Base-by-base conservation (phyloP, 2,797 vertebrate species). In the Eremophila alpestris region DNA sequence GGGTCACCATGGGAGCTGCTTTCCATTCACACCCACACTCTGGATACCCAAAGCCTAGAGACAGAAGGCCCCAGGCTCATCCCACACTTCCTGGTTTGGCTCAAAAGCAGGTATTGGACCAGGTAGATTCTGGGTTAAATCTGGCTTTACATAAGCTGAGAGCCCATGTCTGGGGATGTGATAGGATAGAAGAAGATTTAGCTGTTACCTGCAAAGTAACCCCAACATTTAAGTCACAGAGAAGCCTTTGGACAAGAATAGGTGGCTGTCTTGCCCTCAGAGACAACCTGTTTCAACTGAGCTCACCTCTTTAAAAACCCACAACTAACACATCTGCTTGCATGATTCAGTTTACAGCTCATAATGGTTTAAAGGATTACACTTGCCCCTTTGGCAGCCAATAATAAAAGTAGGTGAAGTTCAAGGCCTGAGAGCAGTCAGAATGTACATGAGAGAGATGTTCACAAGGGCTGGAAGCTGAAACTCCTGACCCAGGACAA, bases 131-230 rank as follows among this genome's bases (percentile, higher is more conserved):
- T 64, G 54, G 89, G 87, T 88, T 95, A 91, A 95, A 69, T 54
- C 67, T 79, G 88, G 93, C 88, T 95, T 95, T 91, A 69, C 40
- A 11, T 83, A 96, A 94, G 41, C 88, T 38, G 52, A 83, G 68
- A 89, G 32, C 38, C 51, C 16, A 5, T 16, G 75, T 83, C 73
- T 86, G 64, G 32, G 13, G 62, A 77, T 56, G 69, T 51, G 62
- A 88, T 4, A 78, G 89, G 73, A 94, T 22, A 88, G 63, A 89
- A 80, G 4, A 78, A 73, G 92, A 79, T 86, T 90, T 70, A 84
- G 55, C 55, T 83, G 68, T 20, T 79, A 87, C 76, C 73, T 90
- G 70, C 82, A 76, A 83, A 91, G 48, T 36, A 92, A 90, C 63
- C 14, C 13, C 24, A 76, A 32, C 45, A 60, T 17, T 13, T 21